phyloP scores from a whole-genome alignment of 2,888 invertebrate genomes.

The Phaonia tiefii region DNA sequence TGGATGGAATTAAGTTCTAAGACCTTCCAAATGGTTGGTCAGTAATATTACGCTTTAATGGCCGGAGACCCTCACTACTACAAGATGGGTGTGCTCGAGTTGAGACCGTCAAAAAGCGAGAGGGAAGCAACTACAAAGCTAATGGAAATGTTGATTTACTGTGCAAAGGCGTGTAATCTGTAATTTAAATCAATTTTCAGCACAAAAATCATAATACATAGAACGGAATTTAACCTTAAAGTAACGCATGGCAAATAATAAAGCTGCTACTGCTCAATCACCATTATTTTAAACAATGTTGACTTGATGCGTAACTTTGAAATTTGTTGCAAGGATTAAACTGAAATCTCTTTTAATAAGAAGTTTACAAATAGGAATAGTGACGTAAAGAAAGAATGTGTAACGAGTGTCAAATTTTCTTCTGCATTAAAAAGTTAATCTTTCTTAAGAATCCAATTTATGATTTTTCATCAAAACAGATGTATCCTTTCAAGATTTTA shows the following conservation, averaged over 20 bases:
- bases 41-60: slow-evolving; percentile 7
- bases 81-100: slow-evolving; percentile 40
- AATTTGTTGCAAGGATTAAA: no score
- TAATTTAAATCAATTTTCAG: slow-evolving; percentile 52
- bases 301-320: no score
- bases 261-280: no score
- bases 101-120: not conserved
- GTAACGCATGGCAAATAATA: not conserved
- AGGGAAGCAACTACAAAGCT: slow-evolving; percentile 9
- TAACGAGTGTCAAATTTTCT: no score
- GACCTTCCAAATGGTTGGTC: slow-evolving; percentile 33
- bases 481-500: no score
- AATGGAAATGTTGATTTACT: slow-evolving; percentile 57
- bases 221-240: slow-evolving; percentile 1
- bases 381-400: no score
- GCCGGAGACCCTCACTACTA: slow-evolving; percentile 2
- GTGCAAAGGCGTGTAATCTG: slow-evolving; percentile 53
- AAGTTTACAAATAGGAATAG: no score
- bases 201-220: slow-evolving; percentile 1
- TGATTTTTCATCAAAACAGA: no score
- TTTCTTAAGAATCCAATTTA: no score
- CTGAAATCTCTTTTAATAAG: no score
- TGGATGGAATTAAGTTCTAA: slow-evolving; percentile 29
- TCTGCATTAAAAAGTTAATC: no score
- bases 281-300: no score